These are phyloP conservation scores for Stercorarius parasiticus DNA, from an alignment of 2,113 vertebrate genomes.

Conservation along the genomic window DNA sequence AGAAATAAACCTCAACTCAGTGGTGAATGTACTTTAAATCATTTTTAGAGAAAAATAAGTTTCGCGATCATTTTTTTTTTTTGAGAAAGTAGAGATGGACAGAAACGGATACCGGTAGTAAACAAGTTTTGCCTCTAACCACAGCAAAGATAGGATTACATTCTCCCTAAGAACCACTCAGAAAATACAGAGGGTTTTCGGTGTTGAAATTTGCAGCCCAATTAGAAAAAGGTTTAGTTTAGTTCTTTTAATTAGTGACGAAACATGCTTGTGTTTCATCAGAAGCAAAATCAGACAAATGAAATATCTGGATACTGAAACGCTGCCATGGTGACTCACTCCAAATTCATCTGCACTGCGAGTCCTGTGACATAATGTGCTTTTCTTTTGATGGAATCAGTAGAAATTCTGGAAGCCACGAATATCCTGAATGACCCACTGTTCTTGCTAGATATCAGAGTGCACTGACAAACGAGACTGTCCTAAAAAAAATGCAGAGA, in stretches of 20 bases:
- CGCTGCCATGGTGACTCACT: constrained; percentile 19
- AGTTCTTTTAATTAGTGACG: neutral
- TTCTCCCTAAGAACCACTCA: neutral
- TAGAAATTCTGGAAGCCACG: neutral
- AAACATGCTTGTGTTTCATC: neutral
- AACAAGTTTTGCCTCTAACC: neutral
- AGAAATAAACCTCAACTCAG: neutral
- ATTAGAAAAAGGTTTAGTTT: neutral
- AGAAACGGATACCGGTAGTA: neutral
- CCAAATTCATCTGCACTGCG: neutral
- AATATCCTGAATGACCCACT: constrained; percentile 50
- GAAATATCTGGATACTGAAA: neutral
- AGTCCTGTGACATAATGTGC: constrained; percentile 23
- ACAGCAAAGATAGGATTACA: neutral
- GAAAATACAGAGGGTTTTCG: neutral
- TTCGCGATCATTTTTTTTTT: neutral
- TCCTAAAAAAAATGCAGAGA: neutral
- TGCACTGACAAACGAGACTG: neutral
- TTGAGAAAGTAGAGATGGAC: neutral
- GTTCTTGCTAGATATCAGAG: constrained; percentile 18
- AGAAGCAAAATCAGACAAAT: neutral
- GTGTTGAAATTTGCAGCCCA: neutral
- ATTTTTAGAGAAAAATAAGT: neutral
- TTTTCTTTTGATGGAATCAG: constrained; percentile 34
- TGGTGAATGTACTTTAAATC: neutral